These are phyloP conservation scores for Leucoptera coffeella DNA, from an alignment of 2,888 invertebrate species.

Conservation along the genomic window DNA sequence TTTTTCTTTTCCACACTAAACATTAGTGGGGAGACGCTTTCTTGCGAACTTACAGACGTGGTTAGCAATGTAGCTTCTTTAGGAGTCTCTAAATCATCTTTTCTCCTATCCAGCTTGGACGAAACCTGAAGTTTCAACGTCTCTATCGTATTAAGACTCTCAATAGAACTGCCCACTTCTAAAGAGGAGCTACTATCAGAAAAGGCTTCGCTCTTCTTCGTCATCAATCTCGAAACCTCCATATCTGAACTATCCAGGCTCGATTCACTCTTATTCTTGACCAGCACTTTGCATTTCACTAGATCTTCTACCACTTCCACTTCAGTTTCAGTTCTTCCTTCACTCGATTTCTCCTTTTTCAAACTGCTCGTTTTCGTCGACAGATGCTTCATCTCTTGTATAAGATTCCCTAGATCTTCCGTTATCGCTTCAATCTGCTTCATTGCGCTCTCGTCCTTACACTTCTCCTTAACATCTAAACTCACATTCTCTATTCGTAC, in stretches of 20 bases:
- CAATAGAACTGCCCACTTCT: conserved; percentile 43
- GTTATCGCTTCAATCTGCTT: conserved; percentile 29
- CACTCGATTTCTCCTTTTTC: conserved; percentile 6
- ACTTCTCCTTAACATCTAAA: background rate
- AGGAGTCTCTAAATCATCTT: conserved; percentile 22
- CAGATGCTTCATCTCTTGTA: conserved; percentile 29
- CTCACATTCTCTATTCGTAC: background rate
- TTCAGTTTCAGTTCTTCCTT: conserved; percentile 6
- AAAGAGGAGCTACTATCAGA: conserved; percentile 40
- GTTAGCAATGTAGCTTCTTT: conserved; percentile 31
- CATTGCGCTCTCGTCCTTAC: conserved; percentile 15
- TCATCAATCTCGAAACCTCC: conserved; percentile 44
- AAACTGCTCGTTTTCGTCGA: conserved; percentile 14
- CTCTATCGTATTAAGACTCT: conserved; percentile 31
- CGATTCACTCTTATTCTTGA: conserved; percentile 46
- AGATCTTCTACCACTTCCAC: conserved; percentile 17
- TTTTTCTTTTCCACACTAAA: conserved; percentile 36
- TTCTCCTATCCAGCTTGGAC: conserved; percentile 14
- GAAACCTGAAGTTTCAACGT: conserved; percentile 11
- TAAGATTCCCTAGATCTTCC: conserved; percentile 33
- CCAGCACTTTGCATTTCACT: conserved; percentile 36
- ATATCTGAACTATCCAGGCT: conserved; percentile 47
- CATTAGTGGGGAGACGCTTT: conserved; percentile 40
- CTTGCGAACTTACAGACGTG: conserved; percentile 39
- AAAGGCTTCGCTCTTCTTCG: conserved; percentile 30